Evolutionary conservation across 2,888 invertebrate species (phyloP).

Genomic region (Caenorhabditis sp.): DNA sequence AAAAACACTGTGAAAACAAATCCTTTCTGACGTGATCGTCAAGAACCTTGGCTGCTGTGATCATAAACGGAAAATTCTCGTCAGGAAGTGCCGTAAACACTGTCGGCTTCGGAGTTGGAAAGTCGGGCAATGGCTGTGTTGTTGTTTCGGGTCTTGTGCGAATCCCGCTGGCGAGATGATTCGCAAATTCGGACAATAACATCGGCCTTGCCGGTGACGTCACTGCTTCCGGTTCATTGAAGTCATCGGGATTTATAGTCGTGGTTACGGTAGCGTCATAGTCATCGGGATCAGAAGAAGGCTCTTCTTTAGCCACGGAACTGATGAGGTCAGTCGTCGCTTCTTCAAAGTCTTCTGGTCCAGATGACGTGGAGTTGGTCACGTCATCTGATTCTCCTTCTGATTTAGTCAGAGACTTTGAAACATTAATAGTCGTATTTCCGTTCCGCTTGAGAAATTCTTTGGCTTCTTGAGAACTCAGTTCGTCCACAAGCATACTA

Average conservation of each 20-base stretch:
- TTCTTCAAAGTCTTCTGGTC: constrained; percentile 30
- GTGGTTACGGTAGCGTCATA: constrained; percentile 21
- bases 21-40: background rate
- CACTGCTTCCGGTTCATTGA: constrained; percentile 26
- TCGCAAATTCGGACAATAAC: constrained; percentile 51
- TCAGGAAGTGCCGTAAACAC: constrained; percentile 44
- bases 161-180: constrained; percentile 41
- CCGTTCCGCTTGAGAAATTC: constrained; percentile 19
- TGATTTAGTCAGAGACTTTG: background rate
- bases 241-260: constrained; percentile 13
- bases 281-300: constrained; percentile 5
- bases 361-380: constrained; percentile 27
- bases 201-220: constrained; percentile 39
- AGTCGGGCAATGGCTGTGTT: constrained; percentile 31
- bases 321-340: constrained; percentile 45
- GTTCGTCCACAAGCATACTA: constrained; percentile 53
- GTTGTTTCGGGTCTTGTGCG: constrained; percentile 28
- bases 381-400: constrained; percentile 10
- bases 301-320: constrained; percentile 20
- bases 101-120: constrained; percentile 26
- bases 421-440: background rate
- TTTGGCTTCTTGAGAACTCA: constrained; percentile 40
- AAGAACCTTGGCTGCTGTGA: constrained; percentile 50
- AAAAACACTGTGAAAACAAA: background rate
- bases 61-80: constrained; percentile 46